Evolutionary conservation across 1,140 invertebrate species (phyloP).

Genomic region (Plectrocnemia conspersa): DNA sequence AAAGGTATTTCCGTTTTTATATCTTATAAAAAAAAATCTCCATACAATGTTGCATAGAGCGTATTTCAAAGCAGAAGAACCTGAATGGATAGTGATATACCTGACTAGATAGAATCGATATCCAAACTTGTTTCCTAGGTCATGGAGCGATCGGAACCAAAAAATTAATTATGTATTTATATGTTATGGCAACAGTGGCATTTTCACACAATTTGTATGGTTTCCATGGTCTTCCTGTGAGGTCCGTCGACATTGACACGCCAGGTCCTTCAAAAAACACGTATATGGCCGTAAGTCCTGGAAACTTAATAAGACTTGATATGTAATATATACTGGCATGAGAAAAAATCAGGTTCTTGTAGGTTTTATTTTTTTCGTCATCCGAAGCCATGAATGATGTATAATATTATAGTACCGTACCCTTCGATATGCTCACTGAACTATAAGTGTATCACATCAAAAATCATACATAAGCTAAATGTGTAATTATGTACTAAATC

Average conservation of each 20-base stretch:
- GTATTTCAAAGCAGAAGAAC: too few species aligned
- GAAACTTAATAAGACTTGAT: slow-evolving; percentile 26
- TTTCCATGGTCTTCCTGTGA: slow-evolving; percentile 23
- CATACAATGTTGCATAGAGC: too few species aligned
- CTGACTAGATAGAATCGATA: neutral
- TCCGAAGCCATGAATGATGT: slow-evolving; percentile 21
- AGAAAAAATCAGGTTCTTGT: slow-evolving; percentile 23
- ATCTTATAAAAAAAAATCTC: too few species aligned
- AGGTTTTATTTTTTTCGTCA: slow-evolving; percentile 8
- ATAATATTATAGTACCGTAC: too few species aligned
- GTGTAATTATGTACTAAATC: neutral
- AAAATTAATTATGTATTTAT: too few species aligned
- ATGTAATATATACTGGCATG: slow-evolving; percentile 22
- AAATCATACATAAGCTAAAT: too few species aligned
- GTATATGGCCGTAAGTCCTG: slow-evolving; percentile 18
- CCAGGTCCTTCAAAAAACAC: slow-evolving; percentile 2
- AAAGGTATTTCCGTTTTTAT: slow-evolving; percentile 22
- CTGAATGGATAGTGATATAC: neutral
- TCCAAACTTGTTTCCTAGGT: slow-evolving; percentile 25
- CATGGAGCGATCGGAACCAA: too few species aligned
- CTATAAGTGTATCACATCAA: slow-evolving; percentile 1
- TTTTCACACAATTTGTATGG: slow-evolving; percentile 19
- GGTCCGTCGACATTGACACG: slow-evolving; percentile 18
- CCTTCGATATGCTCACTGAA: slow-evolving; percentile 1
- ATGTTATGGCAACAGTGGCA: too few species aligned